Evolutionary conservation across 2,888 invertebrate genomes (phyloP), one percentile per base, ranked within the genome.

Genomic region (Gnatocerus cornutus): DNA sequence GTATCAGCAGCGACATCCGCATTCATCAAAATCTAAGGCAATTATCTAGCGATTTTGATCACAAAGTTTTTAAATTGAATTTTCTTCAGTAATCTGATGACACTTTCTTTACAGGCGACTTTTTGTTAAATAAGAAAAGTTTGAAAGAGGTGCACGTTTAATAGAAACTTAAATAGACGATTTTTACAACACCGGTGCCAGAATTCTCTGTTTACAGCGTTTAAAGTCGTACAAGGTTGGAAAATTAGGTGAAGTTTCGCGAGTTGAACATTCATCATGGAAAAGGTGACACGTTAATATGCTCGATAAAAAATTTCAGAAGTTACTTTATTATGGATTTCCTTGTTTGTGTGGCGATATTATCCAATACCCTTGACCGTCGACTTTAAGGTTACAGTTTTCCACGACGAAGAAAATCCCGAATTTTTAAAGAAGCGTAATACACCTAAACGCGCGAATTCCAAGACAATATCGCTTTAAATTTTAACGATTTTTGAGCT

Each of bases 1-100:
- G 12, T 46, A 46, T 46, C 16, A 46, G 16, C 14, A 13, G 43
- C 12, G 12, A 13, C 6, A 13, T 8, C 16, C 14, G 13, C 46
- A 46, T 16, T 46, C 21, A 21, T 21, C 21, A 21, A n/a, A n/a
- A n/a, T 21, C 21, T 21, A 4, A 21, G 21, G 21, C 21, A 21
- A 21, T 21, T 21, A 21, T 21, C 21, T 21, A 21, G 21, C 21
- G 21, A 21, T 21, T 21, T 21, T 21, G 21, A 21, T 21, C 21
- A 21, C 21, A 21, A 43, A 43, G 43, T 43, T 43, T 43, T 43
- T 43, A 43, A 43, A 43, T 43, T 43, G 43, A 43, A 43, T 43
- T 43, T 10, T 13, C 43, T 12, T 12, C 43, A 43, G 43, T 43
- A 43, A 43, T 43, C 43, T 10, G 43, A 43, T 7, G 43, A 43